Percentiles rank a stretch among this genome's conserved stretches.
phyloP scores from a whole-genome alignment of 2,888 invertebrate species.

The Ichneumon xanthorius region DNA sequence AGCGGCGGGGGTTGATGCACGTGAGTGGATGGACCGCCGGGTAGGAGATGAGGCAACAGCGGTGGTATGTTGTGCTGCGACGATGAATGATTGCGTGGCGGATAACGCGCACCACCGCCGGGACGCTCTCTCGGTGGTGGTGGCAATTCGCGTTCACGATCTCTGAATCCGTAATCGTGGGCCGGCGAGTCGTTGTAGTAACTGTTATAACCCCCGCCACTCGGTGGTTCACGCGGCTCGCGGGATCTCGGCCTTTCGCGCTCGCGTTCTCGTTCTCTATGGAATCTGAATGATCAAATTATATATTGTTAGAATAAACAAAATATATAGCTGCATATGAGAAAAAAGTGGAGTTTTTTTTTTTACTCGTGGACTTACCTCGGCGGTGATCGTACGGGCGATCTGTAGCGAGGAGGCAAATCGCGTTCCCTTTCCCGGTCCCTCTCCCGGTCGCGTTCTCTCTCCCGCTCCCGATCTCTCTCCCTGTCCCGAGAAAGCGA shows the following conservation, averaged over 20 bases:
- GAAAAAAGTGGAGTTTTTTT: neutral
- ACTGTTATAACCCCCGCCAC: slow-evolving; percentile 77
- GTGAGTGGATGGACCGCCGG: slow-evolving; percentile 57
- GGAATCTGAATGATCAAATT: slow-evolving; percentile 76
- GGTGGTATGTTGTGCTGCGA: slow-evolving; percentile 79
- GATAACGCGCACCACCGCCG: slow-evolving; percentile 76
- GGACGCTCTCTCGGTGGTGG: slow-evolving; percentile 72
- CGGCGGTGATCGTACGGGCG: slow-evolving; percentile 82
- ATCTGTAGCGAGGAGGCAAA: slow-evolving; percentile 82
- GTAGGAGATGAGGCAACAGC: slow-evolving; percentile 78
- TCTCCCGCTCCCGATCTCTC: slow-evolving; percentile 76
- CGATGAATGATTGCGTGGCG: slow-evolving; percentile 78
- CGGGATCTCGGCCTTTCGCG: slow-evolving; percentile 81
- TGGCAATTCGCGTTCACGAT: slow-evolving; percentile 80
- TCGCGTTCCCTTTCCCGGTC: slow-evolving; percentile 80
- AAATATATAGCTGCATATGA: neutral
- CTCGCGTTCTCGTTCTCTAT: slow-evolving; percentile 82
- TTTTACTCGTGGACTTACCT: slow-evolving; percentile 74
- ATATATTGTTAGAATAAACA: slow-evolving; percentile 2
- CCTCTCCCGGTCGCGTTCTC: slow-evolving; percentile 71
- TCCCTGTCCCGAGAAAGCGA: slow-evolving; percentile 85
- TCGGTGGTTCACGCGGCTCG: slow-evolving; percentile 76
- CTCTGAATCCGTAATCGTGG: slow-evolving; percentile 81
- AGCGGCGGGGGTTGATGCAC: slow-evolving; percentile 80
- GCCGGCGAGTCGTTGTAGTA: slow-evolving; percentile 82